Evolutionary conservation across 1,140 invertebrate genomes (phyloP).

Genomic region (Drosophila ercepeae): DNA sequence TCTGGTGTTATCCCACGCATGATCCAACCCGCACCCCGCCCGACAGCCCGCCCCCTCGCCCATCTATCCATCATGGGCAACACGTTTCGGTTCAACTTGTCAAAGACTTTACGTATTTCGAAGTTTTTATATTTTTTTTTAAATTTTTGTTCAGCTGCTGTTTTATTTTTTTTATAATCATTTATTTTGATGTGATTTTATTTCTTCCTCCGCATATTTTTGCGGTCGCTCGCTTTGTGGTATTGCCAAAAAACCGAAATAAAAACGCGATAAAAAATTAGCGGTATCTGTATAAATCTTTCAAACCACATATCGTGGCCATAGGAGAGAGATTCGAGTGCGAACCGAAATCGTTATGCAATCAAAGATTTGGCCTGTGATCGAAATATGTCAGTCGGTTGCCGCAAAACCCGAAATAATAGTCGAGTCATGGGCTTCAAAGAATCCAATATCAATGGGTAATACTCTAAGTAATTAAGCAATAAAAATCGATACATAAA

Average conservation of each 20-base stretch:
- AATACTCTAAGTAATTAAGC: background rate
- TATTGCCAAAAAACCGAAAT: slow-evolving; percentile 32
- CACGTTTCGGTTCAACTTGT: slow-evolving; percentile 50
- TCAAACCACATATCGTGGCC: slow-evolving; percentile 21
- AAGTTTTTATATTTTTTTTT: background rate
- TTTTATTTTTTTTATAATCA: slow-evolving; percentile 32
- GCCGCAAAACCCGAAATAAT: background rate
- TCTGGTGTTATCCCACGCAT: slow-evolving; percentile 48
- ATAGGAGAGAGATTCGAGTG: slow-evolving; percentile 21
- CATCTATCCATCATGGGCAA: slow-evolving; percentile 37
- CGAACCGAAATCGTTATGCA: slow-evolving; percentile 32
- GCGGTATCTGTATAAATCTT: slow-evolving; percentile 40
- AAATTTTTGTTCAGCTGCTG: background rate
- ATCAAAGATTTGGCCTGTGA: slow-evolving; percentile 11
- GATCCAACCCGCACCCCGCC: slow-evolving; percentile 14
- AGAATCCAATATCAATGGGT: background rate
- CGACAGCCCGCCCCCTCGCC: background rate
- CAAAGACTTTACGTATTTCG: slow-evolving; percentile 22
- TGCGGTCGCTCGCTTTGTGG: slow-evolving; percentile 24
- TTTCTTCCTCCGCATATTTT: slow-evolving; percentile 43
- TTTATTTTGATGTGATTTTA: slow-evolving; percentile 43
- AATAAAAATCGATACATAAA: background rate
- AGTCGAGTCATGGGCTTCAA: slow-evolving; percentile 1
- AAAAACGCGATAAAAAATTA: slow-evolving; percentile 47
- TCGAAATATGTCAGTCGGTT: slow-evolving; percentile 2